Conservation (phyloP, 1,140 invertebrate species). For the Diachasma alloeum region DNA sequence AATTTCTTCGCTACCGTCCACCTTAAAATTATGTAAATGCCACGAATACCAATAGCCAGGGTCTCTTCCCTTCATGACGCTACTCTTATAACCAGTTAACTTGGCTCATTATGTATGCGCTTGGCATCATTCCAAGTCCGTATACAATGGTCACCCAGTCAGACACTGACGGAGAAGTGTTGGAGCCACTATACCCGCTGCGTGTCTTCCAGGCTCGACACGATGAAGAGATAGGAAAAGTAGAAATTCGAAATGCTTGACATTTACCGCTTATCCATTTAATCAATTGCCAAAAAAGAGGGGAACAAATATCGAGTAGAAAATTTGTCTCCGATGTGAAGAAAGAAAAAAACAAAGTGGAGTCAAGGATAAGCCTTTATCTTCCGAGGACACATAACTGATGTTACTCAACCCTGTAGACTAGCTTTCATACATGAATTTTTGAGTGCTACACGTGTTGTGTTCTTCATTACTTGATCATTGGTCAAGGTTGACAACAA, state of each 20-base stretch:
- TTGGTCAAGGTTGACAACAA: background rate
- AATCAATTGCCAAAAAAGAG: background rate
- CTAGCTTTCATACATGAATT: background rate
- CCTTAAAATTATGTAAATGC: background rate
- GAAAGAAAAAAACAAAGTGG: background rate
- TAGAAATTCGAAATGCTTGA: background rate
- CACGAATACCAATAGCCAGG: background rate
- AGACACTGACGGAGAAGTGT: background rate
- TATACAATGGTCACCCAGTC: conserved; percentile 30
- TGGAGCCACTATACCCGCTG: background rate
- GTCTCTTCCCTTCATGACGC: background rate
- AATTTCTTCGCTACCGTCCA: background rate
- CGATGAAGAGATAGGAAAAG: conserved; percentile 4
- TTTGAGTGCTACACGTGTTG: background rate
- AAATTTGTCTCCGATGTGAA: too few species aligned
- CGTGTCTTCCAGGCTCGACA: background rate
- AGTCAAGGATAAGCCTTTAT: background rate
- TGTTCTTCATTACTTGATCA: background rate
- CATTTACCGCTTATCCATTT: background rate
- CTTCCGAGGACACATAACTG: background rate
- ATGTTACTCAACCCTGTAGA: background rate
- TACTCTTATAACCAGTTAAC: conserved; percentile 21
- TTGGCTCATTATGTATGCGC: conserved; percentile 33
- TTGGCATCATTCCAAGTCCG: conserved; percentile 32
- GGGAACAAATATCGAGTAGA: background rate